A percentile compares a stretch with the other conserved stretches of the same genome.
phyloP scores from a whole-genome alignment of 2,113 vertebrate genomes.

The Lanius collurio region DNA sequence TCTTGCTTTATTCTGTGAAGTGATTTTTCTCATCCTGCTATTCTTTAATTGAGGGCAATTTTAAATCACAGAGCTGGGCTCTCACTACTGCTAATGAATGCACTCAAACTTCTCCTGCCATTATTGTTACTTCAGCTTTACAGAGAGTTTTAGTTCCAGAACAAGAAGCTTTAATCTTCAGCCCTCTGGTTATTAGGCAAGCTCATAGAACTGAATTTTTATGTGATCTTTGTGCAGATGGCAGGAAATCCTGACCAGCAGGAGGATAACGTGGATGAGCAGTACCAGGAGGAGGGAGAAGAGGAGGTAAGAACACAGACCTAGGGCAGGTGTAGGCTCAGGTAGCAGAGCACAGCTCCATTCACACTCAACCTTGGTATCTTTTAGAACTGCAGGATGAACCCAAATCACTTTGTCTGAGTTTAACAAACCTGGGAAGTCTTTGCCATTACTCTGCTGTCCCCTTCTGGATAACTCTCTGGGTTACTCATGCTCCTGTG shows the following conservation, averaged over 20 bases:
- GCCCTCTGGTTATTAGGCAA: background rate
- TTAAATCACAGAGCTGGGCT: background rate
- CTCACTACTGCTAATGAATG: background rate
- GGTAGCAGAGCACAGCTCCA: background rate
- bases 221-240: constrained; percentile 79
- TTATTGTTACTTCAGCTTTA: background rate
- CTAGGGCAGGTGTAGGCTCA: background rate
- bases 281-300: constrained; percentile 95
- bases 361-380: background rate
- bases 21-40: background rate
- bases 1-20: background rate
- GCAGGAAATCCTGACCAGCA: constrained; percentile 97
- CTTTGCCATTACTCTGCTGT: background rate
- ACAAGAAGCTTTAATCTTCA: background rate
- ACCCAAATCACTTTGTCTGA: background rate
- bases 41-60: constrained; percentile 11
- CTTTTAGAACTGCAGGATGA: background rate
- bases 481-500: background rate
- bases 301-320: constrained; percentile 82
- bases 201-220: background rate
- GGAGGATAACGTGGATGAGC: constrained; percentile 92
- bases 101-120: background rate
- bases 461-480: background rate
- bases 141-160: background rate
- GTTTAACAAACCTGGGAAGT: background rate